Base-by-base conservation (phyloP, 64 coral and sea anemone species). In the Stichodactyla mertensii region DNA sequence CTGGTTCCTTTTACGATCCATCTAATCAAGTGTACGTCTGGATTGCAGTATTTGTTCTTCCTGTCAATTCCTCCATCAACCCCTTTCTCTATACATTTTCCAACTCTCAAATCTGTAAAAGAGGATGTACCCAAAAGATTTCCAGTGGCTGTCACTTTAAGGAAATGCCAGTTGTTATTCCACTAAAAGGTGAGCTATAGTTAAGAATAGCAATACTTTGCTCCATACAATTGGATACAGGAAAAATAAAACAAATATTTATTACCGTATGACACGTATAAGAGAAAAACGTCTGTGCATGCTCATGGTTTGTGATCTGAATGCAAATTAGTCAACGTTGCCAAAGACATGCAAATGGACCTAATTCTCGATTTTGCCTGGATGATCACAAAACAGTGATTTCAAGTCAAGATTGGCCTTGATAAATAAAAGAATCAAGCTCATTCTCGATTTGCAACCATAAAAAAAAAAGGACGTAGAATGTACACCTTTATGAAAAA, bases 1-100 rank as follows among this genome's bases (percentile, higher is more conserved):
- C 55, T 7, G 74, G 55, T 1, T 57, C 53, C 6, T 88, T 79
- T n/a, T 16, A 79, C 55, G 86, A 88, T 52, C 71, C 86, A 55
- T 26, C 51, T 0, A 88, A 80, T 14, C 70, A 79, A 71, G 67
- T 84, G 58, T 84, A 84, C 55, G 82, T 84, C 22, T 84, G 82
- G 82, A 59, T 84, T 58, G 82, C 82, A 58, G 82, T 84, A 45
- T 84, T 84, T 84, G 82, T 84, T 27, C 55, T 84, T 12, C 82
- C 82, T 0, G 20, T 84, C 4, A 84, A 84, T 19, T 84, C 82
- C 16, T 58, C 54, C 7, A 84, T 84, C 82, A 84, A 84, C 31
- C 82, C 82, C 31, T 58, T 84, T 15, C 58, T 84, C 26, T 84
- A 84, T 20, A 84, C 82, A 4, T 84, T 84, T n/a, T 84, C 55